A percentile compares a stretch with the other conserved stretches of the same genome.
Conservation (phyloP, 2,797 vertebrate genomes). For the Dromococcyx pavoninus region DNA sequence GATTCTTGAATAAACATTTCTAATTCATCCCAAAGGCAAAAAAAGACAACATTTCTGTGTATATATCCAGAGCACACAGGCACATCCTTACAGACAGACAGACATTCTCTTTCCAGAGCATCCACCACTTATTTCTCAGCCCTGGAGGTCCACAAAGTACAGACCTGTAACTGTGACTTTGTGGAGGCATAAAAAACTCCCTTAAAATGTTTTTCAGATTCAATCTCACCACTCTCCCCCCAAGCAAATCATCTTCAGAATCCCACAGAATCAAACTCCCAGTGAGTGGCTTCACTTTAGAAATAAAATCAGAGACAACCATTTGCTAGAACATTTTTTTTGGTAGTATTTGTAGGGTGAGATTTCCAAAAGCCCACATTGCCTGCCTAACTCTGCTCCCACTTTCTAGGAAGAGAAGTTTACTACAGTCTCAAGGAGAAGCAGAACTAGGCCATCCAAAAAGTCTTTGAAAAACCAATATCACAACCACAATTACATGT, state of each 20-base stretch:
- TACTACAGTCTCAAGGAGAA: neutral
- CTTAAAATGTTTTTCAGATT: neutral
- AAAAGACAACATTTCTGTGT: neutral
- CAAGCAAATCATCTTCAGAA: neutral
- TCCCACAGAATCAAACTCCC: neutral
- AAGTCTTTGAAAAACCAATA: neutral
- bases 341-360: neutral
- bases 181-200: neutral
- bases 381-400: neutral
- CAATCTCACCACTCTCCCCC: rapidly evolving
- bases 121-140: neutral
- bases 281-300: neutral
- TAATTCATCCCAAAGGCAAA: neutral
- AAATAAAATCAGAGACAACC: neutral
- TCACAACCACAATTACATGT: neutral
- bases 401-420: neutral
- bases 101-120: neutral
- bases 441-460: neutral
- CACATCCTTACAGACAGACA: neutral
- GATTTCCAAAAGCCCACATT: neutral
- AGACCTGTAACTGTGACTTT: neutral
- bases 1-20: neutral
- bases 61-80: neutral
- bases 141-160: neutral
- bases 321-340: neutral